These are phyloP conservation scores for Gandaritis pyraliata DNA, from an alignment of 2,888 invertebrate species.

Conservation along the genomic window DNA sequence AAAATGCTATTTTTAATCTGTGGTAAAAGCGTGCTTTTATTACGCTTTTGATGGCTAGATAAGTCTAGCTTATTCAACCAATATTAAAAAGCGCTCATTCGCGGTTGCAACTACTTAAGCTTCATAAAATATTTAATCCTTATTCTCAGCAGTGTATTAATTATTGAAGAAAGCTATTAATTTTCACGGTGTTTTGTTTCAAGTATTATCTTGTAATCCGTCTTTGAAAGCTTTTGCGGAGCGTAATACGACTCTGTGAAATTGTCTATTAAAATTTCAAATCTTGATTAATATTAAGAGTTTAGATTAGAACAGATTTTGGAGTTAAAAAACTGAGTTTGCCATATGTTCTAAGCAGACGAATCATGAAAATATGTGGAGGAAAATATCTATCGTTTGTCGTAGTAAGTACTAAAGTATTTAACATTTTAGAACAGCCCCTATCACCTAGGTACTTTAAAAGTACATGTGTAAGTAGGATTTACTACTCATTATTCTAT, in stretches of 20 bases:
- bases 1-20: background rate
- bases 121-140: slow-evolving; percentile 24
- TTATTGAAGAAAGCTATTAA: slow-evolving; percentile 73
- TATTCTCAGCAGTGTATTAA: slow-evolving; percentile 66
- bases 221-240: slow-evolving; percentile 45
- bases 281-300: slow-evolving; percentile 49
- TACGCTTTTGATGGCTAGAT: slow-evolving; percentile 2
- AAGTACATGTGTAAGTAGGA: no score
- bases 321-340: background rate
- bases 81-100: slow-evolving; percentile 8
- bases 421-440: no score
- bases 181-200: slow-evolving; percentile 63
- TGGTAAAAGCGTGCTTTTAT: background rate
- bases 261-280: slow-evolving; percentile 58
- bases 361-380: no score
- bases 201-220: slow-evolving; percentile 63
- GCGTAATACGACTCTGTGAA: slow-evolving; percentile 46
- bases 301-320: slow-evolving; percentile 21
- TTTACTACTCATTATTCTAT: no score
- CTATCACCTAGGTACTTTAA: no score
- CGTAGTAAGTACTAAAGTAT: no score
- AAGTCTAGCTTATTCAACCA: slow-evolving; percentile 9
- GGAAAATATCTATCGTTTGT: no score
- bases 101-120: slow-evolving; percentile 6
- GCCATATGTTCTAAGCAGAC: background rate